Evolutionary conservation across 2,113 vertebrate species (phyloP).

Genomic region (Thermophis baileyi): DNA sequence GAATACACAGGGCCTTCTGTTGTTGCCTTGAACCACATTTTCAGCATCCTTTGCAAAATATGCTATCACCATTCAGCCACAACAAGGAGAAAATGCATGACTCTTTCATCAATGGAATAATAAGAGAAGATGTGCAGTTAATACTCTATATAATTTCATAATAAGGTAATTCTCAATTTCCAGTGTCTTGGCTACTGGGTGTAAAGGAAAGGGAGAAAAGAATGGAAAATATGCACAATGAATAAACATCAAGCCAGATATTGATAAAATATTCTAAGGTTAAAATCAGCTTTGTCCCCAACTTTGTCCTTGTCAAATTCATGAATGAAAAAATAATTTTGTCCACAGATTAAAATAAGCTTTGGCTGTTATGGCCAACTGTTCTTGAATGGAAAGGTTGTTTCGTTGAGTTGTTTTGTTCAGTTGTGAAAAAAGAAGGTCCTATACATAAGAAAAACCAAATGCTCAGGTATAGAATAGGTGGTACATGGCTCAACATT

Average conservation of each 20-base stretch:
- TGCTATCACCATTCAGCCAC: background rate
- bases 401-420: background rate
- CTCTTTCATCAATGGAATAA: background rate
- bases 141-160: background rate
- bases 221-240: background rate
- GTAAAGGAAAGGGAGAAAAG: background rate
- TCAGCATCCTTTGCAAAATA: background rate
- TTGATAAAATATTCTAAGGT: background rate
- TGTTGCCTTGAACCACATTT: background rate
- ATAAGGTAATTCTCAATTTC: background rate
- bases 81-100: background rate
- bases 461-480: background rate
- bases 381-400: background rate
- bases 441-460: background rate
- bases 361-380: background rate
- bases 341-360: background rate
- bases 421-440: background rate
- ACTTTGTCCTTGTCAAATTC: background rate
- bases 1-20: background rate
- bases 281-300: background rate
- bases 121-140: background rate
- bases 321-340: background rate
- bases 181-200: background rate
- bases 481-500: background rate
- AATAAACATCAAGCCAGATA: background rate